Conservation (phyloP, 2,888 invertebrate genomes). For the Cephus sareptanus region DNA sequence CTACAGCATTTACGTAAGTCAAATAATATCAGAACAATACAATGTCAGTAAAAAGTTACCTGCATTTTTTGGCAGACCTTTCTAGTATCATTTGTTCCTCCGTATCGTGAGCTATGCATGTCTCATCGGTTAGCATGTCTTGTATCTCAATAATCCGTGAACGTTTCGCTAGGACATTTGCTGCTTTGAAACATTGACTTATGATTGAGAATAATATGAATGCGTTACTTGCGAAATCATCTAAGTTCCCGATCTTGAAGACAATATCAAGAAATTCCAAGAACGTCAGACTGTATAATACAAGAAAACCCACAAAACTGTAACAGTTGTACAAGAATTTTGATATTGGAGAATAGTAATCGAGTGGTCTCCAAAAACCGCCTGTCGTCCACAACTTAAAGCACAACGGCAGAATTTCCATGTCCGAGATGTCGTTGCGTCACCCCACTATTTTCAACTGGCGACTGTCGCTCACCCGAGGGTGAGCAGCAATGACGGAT, state of each 20-base stretch:
- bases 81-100: neutral
- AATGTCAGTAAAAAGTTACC: too few species aligned
- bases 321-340: neutral
- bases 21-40: too few species aligned
- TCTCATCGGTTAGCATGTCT: neutral
- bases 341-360: neutral
- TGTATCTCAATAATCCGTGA: neutral
- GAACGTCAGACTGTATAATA: too few species aligned
- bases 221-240: neutral
- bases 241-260: neutral
- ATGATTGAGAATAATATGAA: constrained; percentile 11
- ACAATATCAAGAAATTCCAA: too few species aligned
- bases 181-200: constrained; percentile 15
- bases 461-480: too few species aligned
- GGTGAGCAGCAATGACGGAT: too few species aligned
- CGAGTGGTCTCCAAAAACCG: neutral
- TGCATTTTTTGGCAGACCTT: neutral
- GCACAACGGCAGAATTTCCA: too few species aligned
- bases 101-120: neutral
- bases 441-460: too few species aligned
- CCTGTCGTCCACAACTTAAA: too few species aligned
- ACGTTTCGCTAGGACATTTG: neutral
- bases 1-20: too few species aligned
- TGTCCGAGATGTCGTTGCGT: too few species aligned
- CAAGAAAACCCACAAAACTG: neutral